Conservation (phyloP, 30 jellyfish, hydroid and myxozoan genomes). For the Chrysaora quinquecirrha region DNA sequence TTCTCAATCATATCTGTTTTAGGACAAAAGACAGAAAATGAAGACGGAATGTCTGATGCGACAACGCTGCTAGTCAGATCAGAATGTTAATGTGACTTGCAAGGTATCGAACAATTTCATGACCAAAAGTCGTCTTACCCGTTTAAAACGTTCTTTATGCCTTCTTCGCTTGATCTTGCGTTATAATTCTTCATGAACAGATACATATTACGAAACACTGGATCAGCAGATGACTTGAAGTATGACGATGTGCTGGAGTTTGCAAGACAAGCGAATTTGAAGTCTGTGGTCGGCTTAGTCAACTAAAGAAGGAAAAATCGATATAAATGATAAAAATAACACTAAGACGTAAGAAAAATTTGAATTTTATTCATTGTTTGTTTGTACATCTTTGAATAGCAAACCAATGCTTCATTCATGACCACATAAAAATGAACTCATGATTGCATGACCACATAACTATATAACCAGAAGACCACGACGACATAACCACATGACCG, state of each 20-base stretch:
- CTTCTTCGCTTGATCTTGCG: slow-evolving; percentile 30
- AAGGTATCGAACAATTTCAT: neutral
- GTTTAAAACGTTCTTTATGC: slow-evolving; percentile 26
- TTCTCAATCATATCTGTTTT: too few relatives aligned
- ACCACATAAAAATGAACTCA: neutral
- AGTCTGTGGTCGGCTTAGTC: slow-evolving; percentile 56
- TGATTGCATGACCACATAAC: neutral
- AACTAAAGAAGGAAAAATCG: slow-evolving; percentile 21
- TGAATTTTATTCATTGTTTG: neutral
- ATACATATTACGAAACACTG: slow-evolving; percentile 19
- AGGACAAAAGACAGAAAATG: neutral
- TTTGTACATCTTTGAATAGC: too few relatives aligned
- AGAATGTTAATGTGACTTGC: neutral
- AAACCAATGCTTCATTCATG: too few relatives aligned
- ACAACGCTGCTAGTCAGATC: neutral
- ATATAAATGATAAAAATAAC: too few relatives aligned
- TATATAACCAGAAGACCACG: neutral
- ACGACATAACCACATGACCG: neutral
- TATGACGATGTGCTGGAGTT: slow-evolving; percentile 35
- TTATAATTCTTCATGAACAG: slow-evolving; percentile 63
- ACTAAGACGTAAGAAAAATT: neutral
- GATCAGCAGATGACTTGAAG: slow-evolving; percentile 24
- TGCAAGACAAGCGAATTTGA: slow-evolving; percentile 45
- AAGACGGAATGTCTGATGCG: neutral
- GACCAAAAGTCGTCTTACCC: slow-evolving; percentile 29